Conservation (phyloP, 2,888 invertebrate genomes). For the Anthoptus insignis region DNA sequence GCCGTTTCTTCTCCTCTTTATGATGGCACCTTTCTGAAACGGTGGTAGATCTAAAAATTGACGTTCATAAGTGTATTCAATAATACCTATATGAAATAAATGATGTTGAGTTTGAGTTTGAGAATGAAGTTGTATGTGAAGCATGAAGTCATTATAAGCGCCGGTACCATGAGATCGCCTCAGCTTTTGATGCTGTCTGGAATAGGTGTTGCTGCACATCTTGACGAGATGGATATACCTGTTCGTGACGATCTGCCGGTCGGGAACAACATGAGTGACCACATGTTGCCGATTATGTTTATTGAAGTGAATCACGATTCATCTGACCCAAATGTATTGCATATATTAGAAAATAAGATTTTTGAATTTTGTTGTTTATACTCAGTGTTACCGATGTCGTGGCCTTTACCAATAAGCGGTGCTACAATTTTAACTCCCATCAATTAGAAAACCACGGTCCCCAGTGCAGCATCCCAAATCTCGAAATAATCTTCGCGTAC, state of each 20-base stretch:
- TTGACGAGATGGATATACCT: slow-evolving; percentile 55
- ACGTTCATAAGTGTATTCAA: no score
- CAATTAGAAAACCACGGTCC: slow-evolving; percentile 52
- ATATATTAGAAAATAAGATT: slow-evolving; percentile 29
- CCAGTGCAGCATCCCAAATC: slow-evolving; percentile 61
- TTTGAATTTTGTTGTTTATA: no score
- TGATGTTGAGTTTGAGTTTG: no score
- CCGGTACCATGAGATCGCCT: slow-evolving; percentile 67
- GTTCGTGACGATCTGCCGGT: slow-evolving; percentile 63
- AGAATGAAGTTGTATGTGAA: slow-evolving; percentile 57
- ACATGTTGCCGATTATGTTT: slow-evolving; percentile 57
- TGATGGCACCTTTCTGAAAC: no score
- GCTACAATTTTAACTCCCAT: slow-evolving; percentile 58
- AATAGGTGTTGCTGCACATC: slow-evolving; percentile 63
- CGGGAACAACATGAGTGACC: slow-evolving; percentile 66
- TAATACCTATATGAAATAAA: no score
- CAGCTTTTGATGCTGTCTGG: slow-evolving; percentile 72
- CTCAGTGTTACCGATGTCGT: slow-evolving; percentile 61
- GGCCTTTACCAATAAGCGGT: slow-evolving; percentile 61
- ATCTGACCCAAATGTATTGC: slow-evolving; percentile 32
- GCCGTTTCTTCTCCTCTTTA: no score
- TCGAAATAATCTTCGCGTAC: slow-evolving; percentile 63
- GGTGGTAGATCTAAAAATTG: no score
- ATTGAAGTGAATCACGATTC: slow-evolving; percentile 54
- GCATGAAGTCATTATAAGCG: slow-evolving; percentile 67